These are phyloP conservation scores for Shargacucullia verbasci DNA, from an alignment of 2,888 invertebrate genomes.

Conservation along the genomic window DNA sequence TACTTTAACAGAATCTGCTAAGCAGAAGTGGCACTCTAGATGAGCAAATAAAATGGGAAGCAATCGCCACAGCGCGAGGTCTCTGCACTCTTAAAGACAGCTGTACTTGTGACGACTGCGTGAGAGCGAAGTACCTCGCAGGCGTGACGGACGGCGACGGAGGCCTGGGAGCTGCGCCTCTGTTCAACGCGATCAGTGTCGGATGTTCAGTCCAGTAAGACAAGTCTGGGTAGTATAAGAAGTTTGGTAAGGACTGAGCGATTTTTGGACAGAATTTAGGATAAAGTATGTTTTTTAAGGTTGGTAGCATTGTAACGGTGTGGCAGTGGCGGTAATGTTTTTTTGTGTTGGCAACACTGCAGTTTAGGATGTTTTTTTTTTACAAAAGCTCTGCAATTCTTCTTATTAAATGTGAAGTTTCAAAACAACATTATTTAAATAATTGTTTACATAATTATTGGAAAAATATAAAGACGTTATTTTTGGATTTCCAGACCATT, in stretches of 20 bases:
- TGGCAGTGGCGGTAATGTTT: slow-evolving; percentile 9
- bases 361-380: not conserved
- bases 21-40: slow-evolving; percentile 75
- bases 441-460: too few relatives aligned
- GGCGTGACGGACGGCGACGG: slow-evolving; percentile 80
- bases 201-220: slow-evolving; percentile 76
- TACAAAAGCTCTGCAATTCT: slow-evolving; percentile 26
- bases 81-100: slow-evolving; percentile 81
- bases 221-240: not conserved
- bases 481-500: too few relatives aligned
- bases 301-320: slow-evolving; percentile 32
- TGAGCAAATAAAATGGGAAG: slow-evolving; percentile 85
- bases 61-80: slow-evolving; percentile 81
- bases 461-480: too few relatives aligned
- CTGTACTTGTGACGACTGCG: slow-evolving; percentile 79
- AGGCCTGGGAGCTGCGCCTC: slow-evolving; percentile 78
- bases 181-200: slow-evolving; percentile 75
- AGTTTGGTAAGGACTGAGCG: not conserved
- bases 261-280: slow-evolving; percentile 4
- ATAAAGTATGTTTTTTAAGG: slow-evolving; percentile 22
- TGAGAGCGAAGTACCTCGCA: slow-evolving; percentile 70
- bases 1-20: slow-evolving; percentile 83
- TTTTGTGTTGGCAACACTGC: slow-evolving; percentile 18
- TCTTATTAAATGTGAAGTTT: not conserved
- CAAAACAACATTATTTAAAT: too few relatives aligned